Evolutionary conservation across 2,888 invertebrate species (phyloP), one percentile per base, ranked within the genome.

Genomic region (Dryobotodes eremita): DNA sequence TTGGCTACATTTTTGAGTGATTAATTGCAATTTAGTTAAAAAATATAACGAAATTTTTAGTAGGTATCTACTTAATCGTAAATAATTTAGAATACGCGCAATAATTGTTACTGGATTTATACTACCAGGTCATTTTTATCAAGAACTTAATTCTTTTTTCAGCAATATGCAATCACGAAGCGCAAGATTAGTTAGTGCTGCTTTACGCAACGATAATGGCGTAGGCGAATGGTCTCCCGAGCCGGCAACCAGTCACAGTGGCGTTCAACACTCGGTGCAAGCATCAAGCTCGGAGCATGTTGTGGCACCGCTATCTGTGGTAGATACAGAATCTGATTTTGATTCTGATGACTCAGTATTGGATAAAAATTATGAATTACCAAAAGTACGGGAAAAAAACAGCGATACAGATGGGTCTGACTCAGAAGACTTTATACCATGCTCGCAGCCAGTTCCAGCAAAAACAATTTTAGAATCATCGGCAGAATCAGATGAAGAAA

Each of bases 371-470:
- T 70, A 71, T 11, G 59, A 71, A 59, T 59, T 59, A 71, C 59
- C 46, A 61, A 71, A 71, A 71, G 31, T 48, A 59, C 59, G 71
- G 46, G 26, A 59, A 59, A 48, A 71, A 64, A 53, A 7, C 48
- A 72, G 62, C 62, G 61, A 61, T 71, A 48, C 13, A 13, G 48
- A 50, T 71, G 71, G 42, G 17, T 73, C 76, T 71, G 72, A 68
- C 55, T 77, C 80, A 17, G 65, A 80, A 50, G 72, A 75, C 75
- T 75, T 68, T 53, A 80, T 80, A 64, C 73, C 80, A 77, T 80
- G 76, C 48, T 80, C 70, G 46, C 72, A 80, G 72, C 53, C 59
- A 68, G 31, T 57, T 68, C n/a, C 26, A 65, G 46, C 23, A 66
- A 77, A 31, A 72, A 73, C 72, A 68, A 55, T 76, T 73, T 80